Percentiles rank a stretch among this genome's conserved stretches.
phyloP scores from a whole-genome alignment of 2,113 vertebrate genomes.

The Cebidichthys violaceus region DNA sequence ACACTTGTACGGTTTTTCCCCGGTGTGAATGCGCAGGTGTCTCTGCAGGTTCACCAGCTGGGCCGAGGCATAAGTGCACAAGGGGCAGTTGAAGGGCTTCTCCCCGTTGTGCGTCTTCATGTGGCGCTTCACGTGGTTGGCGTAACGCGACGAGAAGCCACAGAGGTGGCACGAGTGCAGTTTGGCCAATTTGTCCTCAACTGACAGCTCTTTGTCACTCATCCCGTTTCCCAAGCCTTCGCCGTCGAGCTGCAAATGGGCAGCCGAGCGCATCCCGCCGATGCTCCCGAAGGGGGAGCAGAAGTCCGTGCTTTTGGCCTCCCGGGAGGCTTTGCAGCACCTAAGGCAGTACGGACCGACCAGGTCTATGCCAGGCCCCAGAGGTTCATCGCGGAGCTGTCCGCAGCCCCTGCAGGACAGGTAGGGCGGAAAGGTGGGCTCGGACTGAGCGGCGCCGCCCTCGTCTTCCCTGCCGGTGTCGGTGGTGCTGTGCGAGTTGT shows the following conservation, averaged over 20 bases:
- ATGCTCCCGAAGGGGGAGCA: constrained; percentile 69
- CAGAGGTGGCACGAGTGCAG: constrained; percentile 94
- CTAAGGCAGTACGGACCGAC: constrained; percentile 83
- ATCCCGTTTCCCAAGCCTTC: constrained; percentile 68
- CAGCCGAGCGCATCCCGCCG: constrained; percentile 55
- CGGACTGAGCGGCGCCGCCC: constrained; percentile 63
- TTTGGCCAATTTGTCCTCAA: constrained; percentile 79
- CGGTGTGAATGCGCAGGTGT: constrained; percentile 96
- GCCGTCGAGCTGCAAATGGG: constrained; percentile 47
- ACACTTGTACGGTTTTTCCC: constrained; percentile 98
- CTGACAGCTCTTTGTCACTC: constrained; percentile 72
- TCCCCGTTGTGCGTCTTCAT: constrained; percentile 99
- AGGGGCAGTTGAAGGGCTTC: constrained; percentile 94
- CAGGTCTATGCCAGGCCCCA: constrained; percentile 80
- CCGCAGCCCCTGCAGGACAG: constrained; percentile 91
- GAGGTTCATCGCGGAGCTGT: constrained; percentile 84
- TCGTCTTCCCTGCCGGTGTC: constrained; percentile 80
- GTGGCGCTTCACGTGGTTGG: constrained; percentile 97
- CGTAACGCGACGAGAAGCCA: constrained; percentile 95
- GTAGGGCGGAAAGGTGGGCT: constrained; percentile 77
- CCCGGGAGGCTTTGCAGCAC: constrained; percentile 81
- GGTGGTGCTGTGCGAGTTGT: constrained; percentile 81
- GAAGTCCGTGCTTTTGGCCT: constrained; percentile 70
- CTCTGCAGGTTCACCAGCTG: constrained; percentile 98
- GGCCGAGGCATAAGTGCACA: constrained; percentile 95